Evolutionary conservation across 2,797 vertebrate species (phyloP), one percentile per base, ranked within the genome.

Genomic region (Corythornis leucogaster): DNA sequence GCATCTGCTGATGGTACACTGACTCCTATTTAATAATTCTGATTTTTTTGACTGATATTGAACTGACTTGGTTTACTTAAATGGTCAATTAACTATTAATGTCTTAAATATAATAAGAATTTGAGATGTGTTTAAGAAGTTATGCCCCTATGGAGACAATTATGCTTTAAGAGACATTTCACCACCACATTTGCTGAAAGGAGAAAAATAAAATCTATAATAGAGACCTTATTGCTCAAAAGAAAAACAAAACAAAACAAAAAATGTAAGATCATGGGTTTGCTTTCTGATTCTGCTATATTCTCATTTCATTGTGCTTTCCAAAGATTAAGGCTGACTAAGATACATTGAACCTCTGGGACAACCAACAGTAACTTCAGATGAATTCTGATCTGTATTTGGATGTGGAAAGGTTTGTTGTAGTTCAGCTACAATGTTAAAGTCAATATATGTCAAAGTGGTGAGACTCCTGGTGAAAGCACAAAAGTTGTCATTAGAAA

Each of bases 101-200:
- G 59, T 87, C 94, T 94, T 87, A 95, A 94, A 95, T 93, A 89
- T 24, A 78, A 92, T 18, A 67, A 2, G 24, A 51, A 59, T 93
- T 54, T 77, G 58, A 74, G 8, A 31, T 86, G n/a, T 87, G 50
- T 48, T 85, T 92, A 92, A 96, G 69, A 90, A 59, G 40, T 51
- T 88, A 90, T 35, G 48, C 1, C 19, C 24, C 40, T 64, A 8
- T 71, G 74, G 73, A 90, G 69, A 88, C 43, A 91, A 53, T 81
- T 68, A 55, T 53, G 11, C 33, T 89, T 85, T 58, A 82, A 62
- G 50, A 80, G 63, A 58, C n/a, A 83, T 33, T 55, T 90, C 22
- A 30, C 3, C 11, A 33, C 8, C 2, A 9, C 5, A 21, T 78
- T 45, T 82, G 10, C 12, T 11, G 63, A 82, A 40, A 79, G 84